These are phyloP conservation scores for Ophraella communa DNA, from an alignment of 2,888 invertebrate species.

Conservation along the genomic window DNA sequence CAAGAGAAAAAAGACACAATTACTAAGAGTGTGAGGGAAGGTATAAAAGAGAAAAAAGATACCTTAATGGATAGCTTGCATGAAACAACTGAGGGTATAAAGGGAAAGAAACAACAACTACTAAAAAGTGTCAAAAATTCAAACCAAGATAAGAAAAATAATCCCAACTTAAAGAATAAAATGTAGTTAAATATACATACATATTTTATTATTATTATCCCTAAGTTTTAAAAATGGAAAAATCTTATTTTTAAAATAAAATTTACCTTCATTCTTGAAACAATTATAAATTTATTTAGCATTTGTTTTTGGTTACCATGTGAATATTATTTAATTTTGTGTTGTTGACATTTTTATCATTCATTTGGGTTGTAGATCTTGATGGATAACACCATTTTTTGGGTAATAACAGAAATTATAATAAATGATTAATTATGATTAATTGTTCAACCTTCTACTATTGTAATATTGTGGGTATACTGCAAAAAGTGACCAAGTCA, in stretches of 20 bases:
- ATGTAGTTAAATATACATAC: neutral
- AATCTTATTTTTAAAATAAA: neutral
- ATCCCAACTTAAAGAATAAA: neutral
- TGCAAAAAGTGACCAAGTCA: too few relatives aligned
- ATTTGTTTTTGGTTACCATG: too few relatives aligned
- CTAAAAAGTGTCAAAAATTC: constrained; percentile 68
- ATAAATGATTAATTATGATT: too few relatives aligned
- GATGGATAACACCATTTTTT: too few relatives aligned
- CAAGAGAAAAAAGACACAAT: constrained; percentile 68
- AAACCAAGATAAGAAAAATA: constrained; percentile 52
- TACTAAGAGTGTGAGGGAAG: constrained; percentile 65
- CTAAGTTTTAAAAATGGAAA: neutral
- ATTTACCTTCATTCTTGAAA: neutral
- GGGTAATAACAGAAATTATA: too few relatives aligned
- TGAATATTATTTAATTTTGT: too few relatives aligned
- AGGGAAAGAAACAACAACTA: constrained; percentile 66
- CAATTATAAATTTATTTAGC: too few relatives aligned
- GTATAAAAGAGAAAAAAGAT: constrained; percentile 44
- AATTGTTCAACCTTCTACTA: too few relatives aligned
- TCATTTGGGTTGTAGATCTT: too few relatives aligned
- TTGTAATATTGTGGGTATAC: too few relatives aligned
- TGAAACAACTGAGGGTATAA: constrained; percentile 45
- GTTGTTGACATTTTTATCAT: too few relatives aligned
- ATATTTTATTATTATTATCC: neutral
- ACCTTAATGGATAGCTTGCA: constrained; percentile 45